These are phyloP conservation scores for Pycnomerus fuliginosus DNA, from an alignment of 2,888 invertebrate species.

Conservation along the genomic window DNA sequence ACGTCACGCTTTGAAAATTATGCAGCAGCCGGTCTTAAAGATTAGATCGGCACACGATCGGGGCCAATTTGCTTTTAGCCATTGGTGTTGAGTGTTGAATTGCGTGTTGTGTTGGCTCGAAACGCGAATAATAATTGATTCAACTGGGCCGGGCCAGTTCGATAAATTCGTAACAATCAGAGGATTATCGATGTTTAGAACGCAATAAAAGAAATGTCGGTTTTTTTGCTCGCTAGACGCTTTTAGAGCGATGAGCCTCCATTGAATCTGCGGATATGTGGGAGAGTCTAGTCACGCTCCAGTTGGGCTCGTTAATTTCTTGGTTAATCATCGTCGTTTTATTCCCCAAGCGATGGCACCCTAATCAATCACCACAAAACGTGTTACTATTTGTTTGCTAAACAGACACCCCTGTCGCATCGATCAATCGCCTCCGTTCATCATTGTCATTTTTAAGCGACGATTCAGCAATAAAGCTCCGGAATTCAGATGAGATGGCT, in stretches of 20 bases:
- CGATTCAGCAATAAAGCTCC: constrained; percentile 13
- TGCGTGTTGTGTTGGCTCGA: constrained; percentile 2
- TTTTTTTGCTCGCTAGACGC: no score
- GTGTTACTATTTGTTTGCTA: constrained; percentile 17
- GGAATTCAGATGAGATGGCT: constrained; percentile 16
- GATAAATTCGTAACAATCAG: background rate
- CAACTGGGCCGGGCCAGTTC: constrained; percentile 1
- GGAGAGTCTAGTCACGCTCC: constrained; percentile 4
- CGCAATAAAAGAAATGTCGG: no score
- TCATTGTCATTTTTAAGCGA: constrained; percentile 9
- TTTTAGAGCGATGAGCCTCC: no score
- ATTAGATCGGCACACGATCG: constrained; percentile 4
- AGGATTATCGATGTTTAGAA: background rate
- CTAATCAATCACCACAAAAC: constrained; percentile 11
- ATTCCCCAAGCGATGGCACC: constrained; percentile 8
- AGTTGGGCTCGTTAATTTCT: constrained; percentile 10
- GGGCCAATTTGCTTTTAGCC: constrained; percentile 3
- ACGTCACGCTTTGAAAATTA: no score
- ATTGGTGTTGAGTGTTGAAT: constrained; percentile 3
- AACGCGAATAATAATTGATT: constrained; percentile 1
- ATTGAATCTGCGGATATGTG: background rate
- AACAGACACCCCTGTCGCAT: constrained; percentile 12
- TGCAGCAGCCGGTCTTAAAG: no score
- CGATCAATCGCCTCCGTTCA: constrained; percentile 8
- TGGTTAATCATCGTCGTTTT: constrained; percentile 15